Evolutionary conservation across 2,113 vertebrate species (phyloP).

Genomic region (Lophochroa leadbeateri): DNA sequence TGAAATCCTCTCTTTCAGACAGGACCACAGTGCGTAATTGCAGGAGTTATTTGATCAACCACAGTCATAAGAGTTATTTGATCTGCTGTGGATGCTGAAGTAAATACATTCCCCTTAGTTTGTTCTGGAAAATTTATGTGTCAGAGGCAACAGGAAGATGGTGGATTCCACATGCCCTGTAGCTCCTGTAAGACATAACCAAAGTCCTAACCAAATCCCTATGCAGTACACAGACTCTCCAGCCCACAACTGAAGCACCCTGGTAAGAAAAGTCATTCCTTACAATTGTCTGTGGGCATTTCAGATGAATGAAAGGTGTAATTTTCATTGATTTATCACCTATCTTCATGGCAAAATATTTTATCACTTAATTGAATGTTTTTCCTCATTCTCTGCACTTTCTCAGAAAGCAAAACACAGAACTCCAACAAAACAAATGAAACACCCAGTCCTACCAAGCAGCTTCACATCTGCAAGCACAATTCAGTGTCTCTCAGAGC

Average conservation of each 20-base stretch:
- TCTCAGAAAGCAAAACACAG: not conserved
- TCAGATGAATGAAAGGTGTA: not conserved
- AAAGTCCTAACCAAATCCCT: not conserved
- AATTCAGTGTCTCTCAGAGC: not conserved
- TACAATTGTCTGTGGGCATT: not conserved
- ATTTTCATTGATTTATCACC: not conserved
- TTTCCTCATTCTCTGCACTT: not conserved
- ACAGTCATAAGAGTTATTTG: not conserved
- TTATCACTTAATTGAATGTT: not conserved
- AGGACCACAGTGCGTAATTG: fast-evolving
- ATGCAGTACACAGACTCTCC: fast-evolving
- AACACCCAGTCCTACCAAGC: not conserved
- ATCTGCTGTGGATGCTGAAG: not conserved
- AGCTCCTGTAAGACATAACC: not conserved
- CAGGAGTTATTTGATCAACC: not conserved
- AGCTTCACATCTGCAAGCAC: not conserved
- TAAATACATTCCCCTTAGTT: not conserved
- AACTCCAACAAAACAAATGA: not conserved
- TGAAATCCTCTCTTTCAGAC: not conserved
- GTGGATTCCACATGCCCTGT: not conserved
- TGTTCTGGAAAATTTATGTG: not conserved
- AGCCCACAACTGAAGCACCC: not conserved
- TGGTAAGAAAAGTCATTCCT: not conserved
- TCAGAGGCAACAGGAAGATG: not conserved
- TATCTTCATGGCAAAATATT: not conserved